Evolutionary conservation across 1,140 invertebrate genomes (phyloP).

Genomic region (Pseudoatta argentina): DNA sequence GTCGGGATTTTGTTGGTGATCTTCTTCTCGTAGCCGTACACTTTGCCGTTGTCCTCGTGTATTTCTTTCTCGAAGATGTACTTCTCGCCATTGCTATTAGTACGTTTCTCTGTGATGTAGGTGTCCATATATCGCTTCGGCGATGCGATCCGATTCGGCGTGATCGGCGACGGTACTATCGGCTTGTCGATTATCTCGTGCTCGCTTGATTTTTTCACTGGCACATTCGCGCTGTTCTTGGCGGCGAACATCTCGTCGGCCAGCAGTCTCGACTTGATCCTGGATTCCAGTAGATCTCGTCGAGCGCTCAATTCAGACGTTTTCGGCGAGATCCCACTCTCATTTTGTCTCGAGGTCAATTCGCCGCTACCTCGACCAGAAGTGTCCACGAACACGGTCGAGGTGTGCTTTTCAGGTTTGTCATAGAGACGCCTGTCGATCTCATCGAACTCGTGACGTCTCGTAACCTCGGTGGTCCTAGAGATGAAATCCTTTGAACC

Average conservation of each 20-base stretch:
- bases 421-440: slow-evolving; percentile 78
- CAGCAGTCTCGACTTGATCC: slow-evolving; percentile 88
- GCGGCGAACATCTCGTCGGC: slow-evolving; percentile 83
- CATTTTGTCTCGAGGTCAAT: slow-evolving; percentile 54
- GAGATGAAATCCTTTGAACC: slow-evolving; percentile 71
- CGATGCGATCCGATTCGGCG: slow-evolving; percentile 80
- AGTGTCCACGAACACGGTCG: slow-evolving; percentile 86
- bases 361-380: slow-evolving; percentile 86
- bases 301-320: slow-evolving; percentile 90
- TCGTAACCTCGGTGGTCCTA: slow-evolving; percentile 68
- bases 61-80: slow-evolving; percentile 85
- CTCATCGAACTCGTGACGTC: slow-evolving; percentile 79
- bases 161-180: slow-evolving; percentile 84
- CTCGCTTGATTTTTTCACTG: slow-evolving; percentile 79
- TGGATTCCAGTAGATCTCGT: slow-evolving; percentile 91
- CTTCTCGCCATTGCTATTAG: slow-evolving; percentile 84
- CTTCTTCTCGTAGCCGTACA: slow-evolving; percentile 84
- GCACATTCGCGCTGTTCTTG: slow-evolving; percentile 76
- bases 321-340: slow-evolving; percentile 78
- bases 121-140: slow-evolving; percentile 84
- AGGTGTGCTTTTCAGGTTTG: slow-evolving; percentile 83
- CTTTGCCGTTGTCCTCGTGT: slow-evolving; percentile 83
- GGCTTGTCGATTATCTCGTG: slow-evolving; percentile 85
- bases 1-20: slow-evolving; percentile 82
- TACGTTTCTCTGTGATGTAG: slow-evolving; percentile 84